These are phyloP conservation scores for Eonycteris spelaea DNA, from an alignment of 2,113 vertebrate species.

Conservation along the genomic window DNA sequence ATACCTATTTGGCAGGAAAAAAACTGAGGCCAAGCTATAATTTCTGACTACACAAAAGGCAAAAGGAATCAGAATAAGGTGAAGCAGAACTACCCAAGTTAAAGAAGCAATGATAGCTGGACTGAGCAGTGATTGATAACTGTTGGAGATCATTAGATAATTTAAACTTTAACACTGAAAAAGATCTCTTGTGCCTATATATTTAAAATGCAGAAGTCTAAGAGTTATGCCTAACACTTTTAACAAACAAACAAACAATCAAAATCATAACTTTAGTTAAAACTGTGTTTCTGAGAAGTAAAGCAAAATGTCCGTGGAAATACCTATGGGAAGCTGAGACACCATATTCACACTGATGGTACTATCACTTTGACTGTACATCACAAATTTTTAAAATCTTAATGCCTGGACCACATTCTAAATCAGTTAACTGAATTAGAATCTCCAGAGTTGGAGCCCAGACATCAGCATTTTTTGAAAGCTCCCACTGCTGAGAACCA, in stretches of 20 bases:
- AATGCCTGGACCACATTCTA: background rate
- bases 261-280: background rate
- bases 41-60: background rate
- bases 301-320: background rate
- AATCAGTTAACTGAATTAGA: background rate
- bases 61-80: background rate
- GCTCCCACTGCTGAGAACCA: background rate
- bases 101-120: background rate
- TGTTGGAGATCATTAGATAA: background rate
- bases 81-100: background rate
- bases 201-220: background rate
- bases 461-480: background rate
- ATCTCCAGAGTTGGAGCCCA: background rate
- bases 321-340: background rate
- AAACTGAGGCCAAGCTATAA: background rate
- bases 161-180: background rate
- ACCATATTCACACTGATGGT: background rate
- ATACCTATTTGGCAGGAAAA: background rate
- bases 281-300: background rate
- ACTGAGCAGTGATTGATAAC: background rate
- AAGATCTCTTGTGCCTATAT: background rate
- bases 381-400: background rate
- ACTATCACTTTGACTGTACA: background rate
- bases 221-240: background rate
- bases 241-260: background rate